Evolutionary conservation across 1,140 invertebrate genomes (phyloP), one percentile per base, ranked within the genome.

Genomic region (Drosophila bocki): DNA sequence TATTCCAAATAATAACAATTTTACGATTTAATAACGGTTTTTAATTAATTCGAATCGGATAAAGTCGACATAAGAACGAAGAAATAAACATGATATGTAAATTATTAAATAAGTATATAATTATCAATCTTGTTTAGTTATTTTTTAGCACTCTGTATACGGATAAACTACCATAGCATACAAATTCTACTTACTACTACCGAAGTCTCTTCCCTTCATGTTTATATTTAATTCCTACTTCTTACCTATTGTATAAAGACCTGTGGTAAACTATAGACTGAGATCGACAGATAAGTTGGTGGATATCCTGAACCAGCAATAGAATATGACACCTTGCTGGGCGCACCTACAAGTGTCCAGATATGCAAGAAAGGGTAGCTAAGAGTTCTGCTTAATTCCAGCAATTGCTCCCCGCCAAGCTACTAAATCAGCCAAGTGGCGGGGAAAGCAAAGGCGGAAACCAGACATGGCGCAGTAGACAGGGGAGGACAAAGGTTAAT

Each of bases 401-500:
- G 61, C 75, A 69, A 85, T 78, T 75, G 68, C 76, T 72, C 57
- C 47, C 60, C 11, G 64, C 50, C 58, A 63, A 58, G 68, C 67
- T 41, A 80, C 67, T 78, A 88, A 78, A 88, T 84, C 69, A 88
- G 65, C 61, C 17, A 47, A 44, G 53, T 54, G 59, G 68, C 51
- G 41, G 33, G 41, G 32, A 39, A 35, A 41, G 29, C 42, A 12
- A 22, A 8, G 26, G 45, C 39, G 48, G 53, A 45, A 50, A n/a
- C 64, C 60, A 65, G 57, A 68, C 59, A 45, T 67, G 56, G n/a
- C 75, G 19, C 7, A 12, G 32, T 8, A 37, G 41, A 56, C 22
- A 37, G 26, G 54, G 45, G 60, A 37, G 63, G 71, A 75, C 84
- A 88, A 88, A 88, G 85, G 85, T 88, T 88, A 88, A 88, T 88